A percentile compares a stretch with the other conserved stretches of the same genome.
phyloP scores from a whole-genome alignment of 2,113 vertebrate species.

The Ivindomyrus marchei region DNA sequence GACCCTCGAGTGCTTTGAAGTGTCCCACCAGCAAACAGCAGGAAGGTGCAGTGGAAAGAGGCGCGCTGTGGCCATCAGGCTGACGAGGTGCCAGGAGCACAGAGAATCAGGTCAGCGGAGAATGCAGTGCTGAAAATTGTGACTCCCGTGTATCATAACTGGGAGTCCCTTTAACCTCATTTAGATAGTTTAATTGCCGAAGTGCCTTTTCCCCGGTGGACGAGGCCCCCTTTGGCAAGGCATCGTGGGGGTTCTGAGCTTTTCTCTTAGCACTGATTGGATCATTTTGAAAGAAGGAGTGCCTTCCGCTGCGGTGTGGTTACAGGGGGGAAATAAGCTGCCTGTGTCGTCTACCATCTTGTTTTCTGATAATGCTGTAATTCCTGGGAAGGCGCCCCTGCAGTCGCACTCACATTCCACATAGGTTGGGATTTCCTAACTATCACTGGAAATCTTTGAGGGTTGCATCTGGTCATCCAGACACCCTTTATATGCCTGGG shows the following conservation, averaged over 20 bases:
- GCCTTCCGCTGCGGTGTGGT: neutral
- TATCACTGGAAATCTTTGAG: neutral
- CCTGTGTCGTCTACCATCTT: neutral
- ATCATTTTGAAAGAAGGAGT: neutral
- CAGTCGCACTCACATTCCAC: neutral
- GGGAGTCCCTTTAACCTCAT: neutral
- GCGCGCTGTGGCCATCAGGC: neutral
- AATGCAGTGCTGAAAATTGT: neutral
- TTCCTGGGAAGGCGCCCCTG: neutral
- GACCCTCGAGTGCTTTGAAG: conserved; percentile 26
- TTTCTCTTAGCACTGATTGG: neutral
- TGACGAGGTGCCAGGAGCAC: neutral
- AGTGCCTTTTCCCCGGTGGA: neutral
- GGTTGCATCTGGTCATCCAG: neutral
- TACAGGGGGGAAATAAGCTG: neutral
- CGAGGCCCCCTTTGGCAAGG: neutral
- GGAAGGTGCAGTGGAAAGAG: neutral
- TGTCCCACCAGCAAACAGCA: conserved; percentile 5
- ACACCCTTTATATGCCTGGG: neutral
- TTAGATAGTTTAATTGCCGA: neutral
- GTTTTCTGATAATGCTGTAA: neutral
- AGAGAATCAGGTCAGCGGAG: neutral
- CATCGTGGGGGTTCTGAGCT: neutral
- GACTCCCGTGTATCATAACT: neutral
- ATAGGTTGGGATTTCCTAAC: neutral